Percentiles rank a stretch among this genome's conserved stretches.
These are phyloP conservation scores for Myocastor coypus DNA, from an alignment of 2,113 vertebrate genomes.

Conservation along the genomic window DNA sequence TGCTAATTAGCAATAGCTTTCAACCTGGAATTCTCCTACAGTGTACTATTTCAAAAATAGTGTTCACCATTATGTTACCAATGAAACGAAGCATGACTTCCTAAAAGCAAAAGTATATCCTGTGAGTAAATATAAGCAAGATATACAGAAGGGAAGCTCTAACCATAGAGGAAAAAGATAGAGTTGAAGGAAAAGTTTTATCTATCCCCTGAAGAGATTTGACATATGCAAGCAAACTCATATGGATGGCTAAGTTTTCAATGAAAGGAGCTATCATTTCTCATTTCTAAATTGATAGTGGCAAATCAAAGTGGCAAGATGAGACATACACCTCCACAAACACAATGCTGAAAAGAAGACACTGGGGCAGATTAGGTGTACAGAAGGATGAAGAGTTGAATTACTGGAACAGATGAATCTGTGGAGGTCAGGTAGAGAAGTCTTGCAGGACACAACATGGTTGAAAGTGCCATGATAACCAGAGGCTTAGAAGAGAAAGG, in stretches of 20 bases:
- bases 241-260: background rate
- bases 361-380: background rate
- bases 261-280: too few species aligned
- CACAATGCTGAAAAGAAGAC: background rate
- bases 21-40: background rate
- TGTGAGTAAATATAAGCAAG: background rate
- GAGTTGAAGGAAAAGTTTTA: background rate
- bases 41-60: background rate
- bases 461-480: background rate
- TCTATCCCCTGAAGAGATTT: background rate
- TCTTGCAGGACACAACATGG: too few species aligned
- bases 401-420: background rate
- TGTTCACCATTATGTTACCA: background rate
- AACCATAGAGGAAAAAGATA: background rate
- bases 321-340: background rate
- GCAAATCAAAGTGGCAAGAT: background rate
- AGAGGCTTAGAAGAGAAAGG: background rate
- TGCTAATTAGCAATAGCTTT: background rate
- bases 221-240: background rate
- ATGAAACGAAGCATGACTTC: background rate
- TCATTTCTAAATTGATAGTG: too few species aligned
- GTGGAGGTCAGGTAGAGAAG: background rate
- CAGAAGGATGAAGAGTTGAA: background rate
- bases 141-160: background rate
- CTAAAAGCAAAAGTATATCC: background rate